These are phyloP conservation scores for Hylaea fasciaria DNA, from an alignment of 2,888 invertebrate genomes.

Conservation along the genomic window DNA sequence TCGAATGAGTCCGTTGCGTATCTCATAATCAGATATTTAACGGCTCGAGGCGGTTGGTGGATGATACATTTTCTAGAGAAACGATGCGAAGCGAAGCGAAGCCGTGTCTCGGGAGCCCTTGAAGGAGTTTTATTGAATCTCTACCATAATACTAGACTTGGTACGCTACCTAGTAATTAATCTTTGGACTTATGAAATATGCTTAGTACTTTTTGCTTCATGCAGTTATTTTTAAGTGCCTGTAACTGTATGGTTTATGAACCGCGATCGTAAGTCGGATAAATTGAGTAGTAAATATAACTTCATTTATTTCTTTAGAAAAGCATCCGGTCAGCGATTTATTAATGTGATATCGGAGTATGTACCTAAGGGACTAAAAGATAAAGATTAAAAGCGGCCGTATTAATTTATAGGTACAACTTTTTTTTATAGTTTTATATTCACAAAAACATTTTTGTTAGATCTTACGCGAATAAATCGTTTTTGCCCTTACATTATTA, in stretches of 20 bases:
- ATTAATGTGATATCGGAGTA: neutral
- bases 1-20: constrained; percentile 57
- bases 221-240: constrained; percentile 20
- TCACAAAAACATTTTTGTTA: too few species aligned
- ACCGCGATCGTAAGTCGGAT: constrained; percentile 7
- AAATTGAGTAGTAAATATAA: constrained; percentile 8
- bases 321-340: neutral
- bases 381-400: neutral
- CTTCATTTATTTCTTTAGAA: constrained; percentile 2
- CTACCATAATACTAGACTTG: constrained; percentile 6
- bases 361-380: too few species aligned
- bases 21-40: constrained; percentile 59
- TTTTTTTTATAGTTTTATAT: too few species aligned
- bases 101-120: constrained; percentile 18
- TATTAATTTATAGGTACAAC: too few species aligned
- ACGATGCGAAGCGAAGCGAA: neutral
- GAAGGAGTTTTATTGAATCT: constrained; percentile 27
- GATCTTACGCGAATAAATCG: too few species aligned
- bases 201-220: constrained; percentile 19
- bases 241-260: constrained; percentile 4
- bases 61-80: constrained; percentile 45
- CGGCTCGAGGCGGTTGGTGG: constrained; percentile 42
- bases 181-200: constrained; percentile 15
- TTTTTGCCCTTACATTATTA: too few species aligned
- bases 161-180: constrained; percentile 15